Evolutionary conservation across 1,140 invertebrate species (phyloP).

Genomic region (Maconellicoccus hirsutus): DNA sequence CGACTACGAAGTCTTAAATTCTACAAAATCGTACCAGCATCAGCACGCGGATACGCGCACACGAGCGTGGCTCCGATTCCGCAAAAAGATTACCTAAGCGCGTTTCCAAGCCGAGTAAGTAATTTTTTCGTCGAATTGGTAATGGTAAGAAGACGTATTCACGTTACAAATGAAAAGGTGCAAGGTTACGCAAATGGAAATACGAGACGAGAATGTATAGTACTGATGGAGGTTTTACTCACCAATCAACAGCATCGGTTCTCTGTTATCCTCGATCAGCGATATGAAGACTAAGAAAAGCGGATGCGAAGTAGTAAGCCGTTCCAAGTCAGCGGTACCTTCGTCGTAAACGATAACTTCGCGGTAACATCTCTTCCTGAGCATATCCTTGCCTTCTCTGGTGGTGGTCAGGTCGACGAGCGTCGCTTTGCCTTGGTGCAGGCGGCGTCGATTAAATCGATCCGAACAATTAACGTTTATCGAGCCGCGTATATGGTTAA

Average conservation of each 20-base stretch:
- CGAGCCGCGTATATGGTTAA: constrained; percentile 55
- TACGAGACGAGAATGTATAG: too few relatives aligned
- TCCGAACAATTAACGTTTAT: constrained; percentile 66
- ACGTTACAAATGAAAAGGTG: too few relatives aligned
- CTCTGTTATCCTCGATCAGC: constrained; percentile 55
- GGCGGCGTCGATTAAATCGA: constrained; percentile 52
- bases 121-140: too few relatives aligned
- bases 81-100: too few relatives aligned
- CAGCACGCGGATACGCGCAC: too few relatives aligned
- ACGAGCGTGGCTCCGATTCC: too few relatives aligned
- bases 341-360: constrained; percentile 63
- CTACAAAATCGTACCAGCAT: too few relatives aligned
- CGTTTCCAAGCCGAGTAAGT: too few relatives aligned
- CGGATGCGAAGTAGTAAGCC: constrained; percentile 45
- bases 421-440: constrained; percentile 53
- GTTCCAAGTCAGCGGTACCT: constrained; percentile 45
- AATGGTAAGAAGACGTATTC: too few relatives aligned
- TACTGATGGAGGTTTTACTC: too few relatives aligned
- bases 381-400: constrained; percentile 48
- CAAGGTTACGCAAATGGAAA: too few relatives aligned
- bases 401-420: constrained; percentile 53
- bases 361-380: constrained; percentile 42
- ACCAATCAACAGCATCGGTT: constrained; percentile 58
- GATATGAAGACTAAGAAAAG: constrained; percentile 53
- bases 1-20: too few relatives aligned